Percentiles rank a stretch among this genome's conserved stretches.
Conservation (phyloP, 2,888 invertebrate genomes). For the Auanema sp. region DNA sequence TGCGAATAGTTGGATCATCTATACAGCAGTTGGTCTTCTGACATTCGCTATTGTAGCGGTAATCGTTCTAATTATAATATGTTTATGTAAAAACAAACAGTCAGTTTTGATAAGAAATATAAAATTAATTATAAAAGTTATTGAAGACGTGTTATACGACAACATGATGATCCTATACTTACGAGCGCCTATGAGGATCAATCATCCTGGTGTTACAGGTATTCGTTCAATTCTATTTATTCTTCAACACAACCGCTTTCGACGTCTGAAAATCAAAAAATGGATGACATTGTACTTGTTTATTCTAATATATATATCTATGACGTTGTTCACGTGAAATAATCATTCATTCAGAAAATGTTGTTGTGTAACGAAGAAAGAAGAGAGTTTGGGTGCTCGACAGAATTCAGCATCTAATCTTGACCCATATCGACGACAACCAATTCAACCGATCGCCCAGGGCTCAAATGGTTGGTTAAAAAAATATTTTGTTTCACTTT, state of each 20-base stretch:
- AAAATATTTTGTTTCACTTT: too few relatives aligned
- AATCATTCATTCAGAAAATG: too few relatives aligned
- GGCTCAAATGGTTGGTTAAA: conserved; percentile 13
- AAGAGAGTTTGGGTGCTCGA: conserved; percentile 7
- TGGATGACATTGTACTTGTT: too few relatives aligned
- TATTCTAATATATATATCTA: too few relatives aligned
- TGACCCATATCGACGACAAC: conserved; percentile 19
- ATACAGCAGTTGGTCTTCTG: too few relatives aligned
- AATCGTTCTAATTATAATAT: too few relatives aligned
- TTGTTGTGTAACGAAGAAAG: background rate
- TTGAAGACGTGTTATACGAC: conserved; percentile 20
- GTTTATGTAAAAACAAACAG: too few relatives aligned
- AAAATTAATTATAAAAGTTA: background rate
- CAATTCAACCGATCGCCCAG: conserved; percentile 16
- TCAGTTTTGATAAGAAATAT: too few relatives aligned
- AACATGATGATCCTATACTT: conserved; percentile 19
- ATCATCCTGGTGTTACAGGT: conserved; percentile 2
- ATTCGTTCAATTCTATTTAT: background rate
- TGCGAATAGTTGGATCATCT: too few relatives aligned
- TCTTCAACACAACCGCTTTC: background rate
- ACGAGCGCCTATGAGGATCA: conserved; percentile 18
- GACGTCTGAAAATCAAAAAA: too few relatives aligned
- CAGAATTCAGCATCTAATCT: conserved; percentile 20
- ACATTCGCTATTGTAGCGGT: too few relatives aligned
- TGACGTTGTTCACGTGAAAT: too few relatives aligned